Base-by-base conservation (phyloP, 2,888 invertebrate species). In the Tetropium fuscum region DNA sequence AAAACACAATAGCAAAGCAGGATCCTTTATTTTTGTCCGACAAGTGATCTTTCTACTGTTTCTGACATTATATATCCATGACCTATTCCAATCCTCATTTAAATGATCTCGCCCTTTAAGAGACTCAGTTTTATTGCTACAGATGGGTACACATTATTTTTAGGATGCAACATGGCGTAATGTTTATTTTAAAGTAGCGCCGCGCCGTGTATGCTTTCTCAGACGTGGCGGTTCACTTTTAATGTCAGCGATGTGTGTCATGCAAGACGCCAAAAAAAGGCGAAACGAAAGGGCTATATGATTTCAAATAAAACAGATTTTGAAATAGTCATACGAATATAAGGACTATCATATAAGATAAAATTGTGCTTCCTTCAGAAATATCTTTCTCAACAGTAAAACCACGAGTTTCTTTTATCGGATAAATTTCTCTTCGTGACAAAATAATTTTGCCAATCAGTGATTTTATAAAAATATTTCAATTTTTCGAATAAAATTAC, bases 61-160 rank as follows among this genome's bases (percentile, higher is more conserved):
- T n/a, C 18, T 44, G 44, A 18, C 44, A 44, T 44, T 44, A 44
- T 27, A 8, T 44, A 30, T 16, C 16, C 30, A 16, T 44, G 44
- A 44, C 44, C 44, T 44, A 30, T 30, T 30, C 44, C 6, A 11
- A 16, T 44, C 18, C 44, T 30, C 18, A 44, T 44, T 16, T 44
- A 44, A 44, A 44, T 44, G 44, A 25, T 44, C 18, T 30, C 44
- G 44, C 44, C 44, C 44, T 44, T 44, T 44, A 27, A 13, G 16
- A 27, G 27, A 13, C 41, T 27, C 30, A 27, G 38, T 49, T 49
- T 30, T 40, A 25, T 40, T 38, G 25, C 20, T 25, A 34, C 49
- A 36, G 49, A 49, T 22, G 49, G 49, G 36, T 49, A 22, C 38
- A 40, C 49, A 49, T 49, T 49, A 49, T 49, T 49, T 49, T 49